Percentiles rank a stretch among this genome's conserved stretches.
These are phyloP conservation scores for Drosophila colorata DNA, from an alignment of 2,888 invertebrate genomes.

Conservation along the genomic window DNA sequence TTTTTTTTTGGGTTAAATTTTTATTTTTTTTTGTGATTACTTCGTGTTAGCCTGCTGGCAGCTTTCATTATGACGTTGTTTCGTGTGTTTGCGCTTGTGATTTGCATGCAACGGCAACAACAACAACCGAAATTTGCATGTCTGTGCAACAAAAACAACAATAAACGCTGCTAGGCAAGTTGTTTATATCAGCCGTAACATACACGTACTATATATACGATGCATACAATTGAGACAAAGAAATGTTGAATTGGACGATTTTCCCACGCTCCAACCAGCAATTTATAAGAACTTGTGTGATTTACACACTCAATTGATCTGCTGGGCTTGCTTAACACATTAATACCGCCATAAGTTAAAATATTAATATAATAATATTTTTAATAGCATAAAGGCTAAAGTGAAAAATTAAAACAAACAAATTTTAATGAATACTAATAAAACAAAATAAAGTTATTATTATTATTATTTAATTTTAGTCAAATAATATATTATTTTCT, in stretches of 20 bases:
- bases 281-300: conserved; percentile 11
- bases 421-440: no score
- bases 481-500: no score
- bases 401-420: no score
- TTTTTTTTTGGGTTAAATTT: conserved; percentile 1
- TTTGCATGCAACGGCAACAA: conserved; percentile 50
- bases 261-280: conserved; percentile 34
- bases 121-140: conserved; percentile 54
- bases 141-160: conserved; percentile 32
- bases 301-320: neutral
- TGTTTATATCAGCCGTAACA: conserved; percentile 32
- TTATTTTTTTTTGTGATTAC: conserved; percentile 13
- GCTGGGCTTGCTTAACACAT: neutral
- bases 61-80: conserved; percentile 40
- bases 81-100: conserved; percentile 45
- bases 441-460: no score
- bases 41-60: conserved; percentile 25
- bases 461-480: no score
- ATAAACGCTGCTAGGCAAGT: conserved; percentile 21
- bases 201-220: conserved; percentile 4
- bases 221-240: conserved; percentile 11
- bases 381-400: no score
- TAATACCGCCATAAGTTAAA: neutral
- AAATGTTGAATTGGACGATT: conserved; percentile 13
- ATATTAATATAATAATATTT: neutral